Conservation (phyloP, 2,888 invertebrate genomes). For the Neocrepidodera transversa region DNA sequence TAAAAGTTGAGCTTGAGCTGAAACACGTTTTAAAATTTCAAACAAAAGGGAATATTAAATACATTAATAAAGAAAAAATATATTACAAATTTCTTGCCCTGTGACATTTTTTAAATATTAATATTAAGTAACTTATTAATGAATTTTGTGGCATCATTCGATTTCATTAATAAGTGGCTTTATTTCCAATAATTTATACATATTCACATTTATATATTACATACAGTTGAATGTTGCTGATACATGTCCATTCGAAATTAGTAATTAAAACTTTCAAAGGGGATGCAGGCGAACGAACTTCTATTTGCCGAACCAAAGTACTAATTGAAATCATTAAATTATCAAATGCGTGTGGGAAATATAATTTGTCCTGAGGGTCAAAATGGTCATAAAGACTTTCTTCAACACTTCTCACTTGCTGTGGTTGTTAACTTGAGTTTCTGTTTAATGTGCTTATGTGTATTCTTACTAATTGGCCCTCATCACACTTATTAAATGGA, state of each 20-base stretch:
- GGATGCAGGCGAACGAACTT: conserved; percentile 7
- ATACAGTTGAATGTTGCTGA: too few species aligned
- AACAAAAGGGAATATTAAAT: too few species aligned
- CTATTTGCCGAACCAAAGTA: conserved; percentile 3
- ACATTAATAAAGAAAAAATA: too few species aligned
- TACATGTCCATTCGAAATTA: not conserved
- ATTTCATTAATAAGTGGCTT: too few species aligned
- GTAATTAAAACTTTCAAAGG: conserved; percentile 4
- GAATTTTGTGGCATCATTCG: too few species aligned
- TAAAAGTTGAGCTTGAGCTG: too few species aligned
- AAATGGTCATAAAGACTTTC: conserved; percentile 15
- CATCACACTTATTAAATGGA: not conserved
- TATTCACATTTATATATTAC: too few species aligned
- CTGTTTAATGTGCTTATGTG: not conserved
- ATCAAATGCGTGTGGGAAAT: conserved; percentile 14
- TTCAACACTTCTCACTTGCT: not conserved
- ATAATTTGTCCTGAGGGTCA: conserved; percentile 15
- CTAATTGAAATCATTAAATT: conserved; percentile 18
- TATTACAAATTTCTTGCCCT: too few species aligned
- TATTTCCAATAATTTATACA: too few species aligned
- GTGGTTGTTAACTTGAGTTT: not conserved
- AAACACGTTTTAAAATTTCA: too few species aligned
- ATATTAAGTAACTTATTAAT: too few species aligned
- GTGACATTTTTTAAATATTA: too few species aligned
- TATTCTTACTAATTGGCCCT: conserved; percentile 10